phyloP scores from a whole-genome alignment of 92 coral and sea anemone species.

The Bergia sp. region DNA sequence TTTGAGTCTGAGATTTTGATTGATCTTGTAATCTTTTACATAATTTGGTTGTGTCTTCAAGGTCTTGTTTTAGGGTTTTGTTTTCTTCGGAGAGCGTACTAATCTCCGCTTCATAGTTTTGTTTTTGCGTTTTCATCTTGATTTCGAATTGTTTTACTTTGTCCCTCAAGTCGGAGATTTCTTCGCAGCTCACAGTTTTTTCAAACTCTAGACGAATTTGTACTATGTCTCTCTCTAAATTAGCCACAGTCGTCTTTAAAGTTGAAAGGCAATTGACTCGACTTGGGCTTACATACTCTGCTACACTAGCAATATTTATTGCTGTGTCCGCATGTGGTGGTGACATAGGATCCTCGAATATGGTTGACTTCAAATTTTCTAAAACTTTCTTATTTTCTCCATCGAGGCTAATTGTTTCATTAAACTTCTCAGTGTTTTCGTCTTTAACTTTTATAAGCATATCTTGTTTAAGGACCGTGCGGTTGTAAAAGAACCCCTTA shows the following conservation, averaged over 20 bases:
- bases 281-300: slow-evolving; percentile 31
- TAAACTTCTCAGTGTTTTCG: not conserved
- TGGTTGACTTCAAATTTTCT: slow-evolving; percentile 16
- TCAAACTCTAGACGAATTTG: slow-evolving; percentile 38
- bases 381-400: not conserved
- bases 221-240: slow-evolving; percentile 37
- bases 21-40: slow-evolving; percentile 39
- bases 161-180: slow-evolving; percentile 38
- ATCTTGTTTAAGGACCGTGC: too few species aligned
- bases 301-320: slow-evolving; percentile 36
- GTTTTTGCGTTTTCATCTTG: slow-evolving; percentile 28
- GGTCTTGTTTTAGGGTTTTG: slow-evolving; percentile 29
- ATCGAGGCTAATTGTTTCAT: not conserved
- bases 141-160: slow-evolving; percentile 38
- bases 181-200: slow-evolving; percentile 35
- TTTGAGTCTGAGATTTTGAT: slow-evolving; percentile 16
- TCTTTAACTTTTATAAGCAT: not conserved
- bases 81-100: slow-evolving; percentile 30
- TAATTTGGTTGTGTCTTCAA: slow-evolving; percentile 29
- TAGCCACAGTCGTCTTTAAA: slow-evolving; percentile 31
- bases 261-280: slow-evolving; percentile 20
- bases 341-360: slow-evolving; percentile 12
- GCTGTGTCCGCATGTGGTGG: slow-evolving; percentile 40
- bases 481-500: not conserved
- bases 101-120: slow-evolving; percentile 35